These are phyloP conservation scores for Meandrina meandrites DNA, from an alignment of 92 coral and sea anemone species.

Conservation along the genomic window DNA sequence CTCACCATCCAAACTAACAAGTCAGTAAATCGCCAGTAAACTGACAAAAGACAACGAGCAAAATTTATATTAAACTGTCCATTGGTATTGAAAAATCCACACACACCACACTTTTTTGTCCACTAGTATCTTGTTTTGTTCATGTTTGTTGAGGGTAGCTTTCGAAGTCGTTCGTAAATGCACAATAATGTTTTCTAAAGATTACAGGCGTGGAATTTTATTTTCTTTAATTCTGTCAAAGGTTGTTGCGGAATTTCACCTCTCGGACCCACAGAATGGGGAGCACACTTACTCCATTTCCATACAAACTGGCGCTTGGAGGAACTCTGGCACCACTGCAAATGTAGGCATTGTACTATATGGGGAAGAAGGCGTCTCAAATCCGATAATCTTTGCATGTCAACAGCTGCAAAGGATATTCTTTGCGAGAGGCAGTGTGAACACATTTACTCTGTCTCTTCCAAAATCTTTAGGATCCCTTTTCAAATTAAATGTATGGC, in stretches of 20 bases:
- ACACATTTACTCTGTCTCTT: conserved; percentile 65
- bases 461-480: conserved; percentile 70
- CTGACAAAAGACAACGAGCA: no score
- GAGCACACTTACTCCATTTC: conserved; percentile 66
- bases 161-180: background rate
- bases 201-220: background rate
- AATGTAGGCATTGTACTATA: conserved; percentile 74
- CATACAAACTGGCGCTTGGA: conserved; percentile 80
- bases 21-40: no score
- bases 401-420: conserved; percentile 48
- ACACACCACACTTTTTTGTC: no score
- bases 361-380: conserved; percentile 73
- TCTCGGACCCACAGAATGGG: conserved; percentile 48
- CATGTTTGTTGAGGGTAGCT: no score
- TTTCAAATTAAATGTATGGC: conserved; percentile 81
- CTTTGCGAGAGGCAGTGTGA: conserved; percentile 88
- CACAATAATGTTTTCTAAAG: no score
- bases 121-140: no score
- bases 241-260: conserved; percentile 28
- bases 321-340: conserved; percentile 83
- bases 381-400: conserved; percentile 57
- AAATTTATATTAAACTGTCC: no score
- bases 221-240: background rate
- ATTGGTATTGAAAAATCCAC: no score
- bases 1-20: no score